Evolutionary conservation across 2,797 vertebrate genomes (phyloP), one percentile per base, ranked within the genome.

Genomic region (Diplodus puntazzo): DNA sequence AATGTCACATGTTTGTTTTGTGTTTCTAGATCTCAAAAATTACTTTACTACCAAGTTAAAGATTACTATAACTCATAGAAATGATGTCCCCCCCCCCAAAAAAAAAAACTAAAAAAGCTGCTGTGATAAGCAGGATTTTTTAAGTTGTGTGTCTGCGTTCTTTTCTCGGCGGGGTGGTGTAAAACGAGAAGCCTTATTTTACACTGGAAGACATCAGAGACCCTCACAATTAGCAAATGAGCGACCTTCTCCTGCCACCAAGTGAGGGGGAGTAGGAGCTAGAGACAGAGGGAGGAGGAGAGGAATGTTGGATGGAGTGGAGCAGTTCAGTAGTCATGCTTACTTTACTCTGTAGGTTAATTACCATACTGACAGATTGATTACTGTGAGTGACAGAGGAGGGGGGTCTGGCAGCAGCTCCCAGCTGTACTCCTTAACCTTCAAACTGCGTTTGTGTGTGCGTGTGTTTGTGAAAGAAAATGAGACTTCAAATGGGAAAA

Each of bases 321-420:
- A 82, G 88, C 86, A 91, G 88, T 87, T 88, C 89, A 86, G 93
- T 94, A 93, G 92, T 91, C 88, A 59, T 92, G 92, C 92, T 95
- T 94, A 91, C 88, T 93, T 93, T 92, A 85, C 91, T 90, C 86
- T 83, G 83, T 87, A 87, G 93, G 92, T 94, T 94, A 95, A 96
- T 95, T 93, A 93, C 88, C 90, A 75, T 79, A 88, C 78, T 94
- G 93, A 95, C 92, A 92, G 92, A 94, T 87, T 93, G 91, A 93
- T 94, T 93, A 92, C 90, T 69, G 70, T 86, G 83, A 93, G 89
- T 90, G 87, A 91, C 90, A 82, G 84, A 77, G 72, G 85, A 81
- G 87, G 83, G 87, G 85, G 82, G 82, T 79, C 80, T 84, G 77
- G 80, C 65, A 76, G 92, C 86, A 87, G 86, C 82, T 90, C 82